These are phyloP conservation scores for Takifugu bimaculatus DNA, from an alignment of 2,113 vertebrate species.

Conservation along the genomic window DNA sequence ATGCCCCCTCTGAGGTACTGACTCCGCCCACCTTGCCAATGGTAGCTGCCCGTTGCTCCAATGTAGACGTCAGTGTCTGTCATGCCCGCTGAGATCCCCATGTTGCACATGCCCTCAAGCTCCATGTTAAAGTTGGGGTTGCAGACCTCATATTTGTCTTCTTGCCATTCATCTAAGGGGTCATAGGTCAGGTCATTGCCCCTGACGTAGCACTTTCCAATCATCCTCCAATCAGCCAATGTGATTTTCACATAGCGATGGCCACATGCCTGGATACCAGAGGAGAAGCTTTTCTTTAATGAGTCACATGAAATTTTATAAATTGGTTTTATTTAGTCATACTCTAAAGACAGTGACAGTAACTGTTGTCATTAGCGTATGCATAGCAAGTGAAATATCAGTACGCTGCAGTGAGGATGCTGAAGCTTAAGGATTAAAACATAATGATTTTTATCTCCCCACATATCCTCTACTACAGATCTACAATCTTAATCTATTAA, in stretches of 20 bases:
- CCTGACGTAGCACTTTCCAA: slow-evolving; percentile 87
- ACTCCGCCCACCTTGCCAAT: slow-evolving; percentile 84
- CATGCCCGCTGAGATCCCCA: slow-evolving; percentile 89
- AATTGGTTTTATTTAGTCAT: neutral
- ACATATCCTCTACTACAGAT: neutral
- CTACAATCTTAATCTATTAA: too few species aligned
- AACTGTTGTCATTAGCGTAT: neutral
- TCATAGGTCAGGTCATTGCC: slow-evolving; percentile 82
- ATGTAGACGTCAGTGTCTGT: slow-evolving; percentile 79
- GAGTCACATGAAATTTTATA: neutral
- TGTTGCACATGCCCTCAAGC: slow-evolving; percentile 85
- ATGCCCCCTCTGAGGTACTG: neutral
- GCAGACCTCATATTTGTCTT: slow-evolving; percentile 82
- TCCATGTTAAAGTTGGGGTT: slow-evolving; percentile 76
- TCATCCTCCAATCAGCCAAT: slow-evolving; percentile 83
- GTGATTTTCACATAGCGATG: slow-evolving; percentile 84
- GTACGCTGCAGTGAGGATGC: neutral
- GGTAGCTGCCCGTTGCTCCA: slow-evolving; percentile 80
- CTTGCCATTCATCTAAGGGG: slow-evolving; percentile 83
- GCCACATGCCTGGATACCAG: slow-evolving; percentile 81
- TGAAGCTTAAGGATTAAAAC: neutral
- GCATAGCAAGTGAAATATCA: neutral
- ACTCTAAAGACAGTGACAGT: neutral
- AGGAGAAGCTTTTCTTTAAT: neutral
- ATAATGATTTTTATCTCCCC: slow-evolving; percentile 58